Evolutionary conservation across 2,797 vertebrate genomes (phyloP), one percentile per base, ranked within the genome.

Genomic region (Heteromormyrus szaboi): DNA sequence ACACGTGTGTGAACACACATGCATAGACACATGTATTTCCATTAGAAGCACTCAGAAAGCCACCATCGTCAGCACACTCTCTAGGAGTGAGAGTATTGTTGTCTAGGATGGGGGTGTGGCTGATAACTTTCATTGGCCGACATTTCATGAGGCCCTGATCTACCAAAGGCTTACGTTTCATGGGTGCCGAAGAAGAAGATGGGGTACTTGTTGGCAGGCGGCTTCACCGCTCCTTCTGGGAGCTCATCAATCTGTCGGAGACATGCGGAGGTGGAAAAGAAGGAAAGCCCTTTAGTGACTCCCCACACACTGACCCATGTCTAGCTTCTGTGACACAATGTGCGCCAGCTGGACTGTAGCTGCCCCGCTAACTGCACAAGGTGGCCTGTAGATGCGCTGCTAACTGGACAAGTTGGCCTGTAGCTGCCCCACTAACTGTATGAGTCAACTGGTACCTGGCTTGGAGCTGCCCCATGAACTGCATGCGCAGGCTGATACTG

Each of bases 141-240:
- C 29, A 72, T 46, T 79, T 79, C 33, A 44, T 9, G 5, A 46
- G 17, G 72, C 17, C 14, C 19, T 46, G 72, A 46, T 79, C 72
- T n/a, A 79, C 41, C 41, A 56, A 76, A 41, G 65, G 95, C 97
- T 94, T 97, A 99, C 98, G 98, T 99, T 95, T 99, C 98, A 46
- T 99, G 98, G 90, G 98, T 99, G 91, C 98, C 98, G 14, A 98
- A 99, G 95, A 99, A 99, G 96, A 99, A 99, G 94, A 99, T 99
- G 62, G 98, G 98, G 86, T 99, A 98, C 93, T 99, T 99, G 94
- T 98, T 99, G 94, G 98, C 98, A 89, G 98, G 98, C 56, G 98
- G 98, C 91, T 99, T 99, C 93, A 99, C 98, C 0, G 98, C 98
- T 94, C 98, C 98, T 92, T 99, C 98, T n/a, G 98, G 98, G 90